Percentiles rank a stretch among this genome's conserved stretches.
Conservation (phyloP, 64 coral and sea anemone genomes). For the Actinia tenebrosa region DNA sequence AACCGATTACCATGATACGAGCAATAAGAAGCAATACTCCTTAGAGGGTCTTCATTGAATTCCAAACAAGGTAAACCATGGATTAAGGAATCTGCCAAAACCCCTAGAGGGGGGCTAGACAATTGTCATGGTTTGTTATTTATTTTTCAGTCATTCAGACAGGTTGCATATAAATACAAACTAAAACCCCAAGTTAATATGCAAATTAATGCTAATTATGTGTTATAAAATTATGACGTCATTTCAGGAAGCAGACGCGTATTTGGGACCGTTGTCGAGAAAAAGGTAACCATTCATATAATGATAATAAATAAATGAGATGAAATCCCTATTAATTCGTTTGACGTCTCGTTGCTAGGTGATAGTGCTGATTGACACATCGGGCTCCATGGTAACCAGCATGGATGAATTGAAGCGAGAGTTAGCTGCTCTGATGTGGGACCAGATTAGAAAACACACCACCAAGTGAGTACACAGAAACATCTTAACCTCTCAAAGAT, state of each 20-base stretch:
- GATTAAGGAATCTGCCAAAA: background rate
- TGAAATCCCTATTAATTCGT: background rate
- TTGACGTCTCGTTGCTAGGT: slow-evolving; percentile 47
- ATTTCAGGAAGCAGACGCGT: slow-evolving; percentile 77
- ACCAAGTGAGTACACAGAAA: slow-evolving; percentile 53
- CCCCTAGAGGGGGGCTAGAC: no score
- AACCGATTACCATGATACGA: background rate
- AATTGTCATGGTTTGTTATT: no score
- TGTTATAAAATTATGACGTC: background rate
- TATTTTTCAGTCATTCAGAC: no score
- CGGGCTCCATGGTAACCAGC: slow-evolving; percentile 95
- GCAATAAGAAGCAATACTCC: no score
- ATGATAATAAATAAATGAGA: background rate
- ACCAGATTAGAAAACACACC: slow-evolving; percentile 73
- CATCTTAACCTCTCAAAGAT: no score
- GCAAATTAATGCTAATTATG: background rate
- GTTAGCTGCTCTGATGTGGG: slow-evolving; percentile 87
- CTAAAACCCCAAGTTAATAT: background rate
- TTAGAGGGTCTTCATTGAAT: background rate
- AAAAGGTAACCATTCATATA: slow-evolving; percentile 50
- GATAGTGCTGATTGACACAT: slow-evolving; percentile 81
- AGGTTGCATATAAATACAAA: no score
- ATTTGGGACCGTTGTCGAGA: slow-evolving; percentile 91
- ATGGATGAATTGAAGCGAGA: slow-evolving; percentile 92
- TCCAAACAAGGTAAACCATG: background rate